Evolutionary conservation across 92 coral and sea anemone genomes (phyloP), one percentile per base, ranked within the genome.

Genomic region (Porites evermanni): DNA sequence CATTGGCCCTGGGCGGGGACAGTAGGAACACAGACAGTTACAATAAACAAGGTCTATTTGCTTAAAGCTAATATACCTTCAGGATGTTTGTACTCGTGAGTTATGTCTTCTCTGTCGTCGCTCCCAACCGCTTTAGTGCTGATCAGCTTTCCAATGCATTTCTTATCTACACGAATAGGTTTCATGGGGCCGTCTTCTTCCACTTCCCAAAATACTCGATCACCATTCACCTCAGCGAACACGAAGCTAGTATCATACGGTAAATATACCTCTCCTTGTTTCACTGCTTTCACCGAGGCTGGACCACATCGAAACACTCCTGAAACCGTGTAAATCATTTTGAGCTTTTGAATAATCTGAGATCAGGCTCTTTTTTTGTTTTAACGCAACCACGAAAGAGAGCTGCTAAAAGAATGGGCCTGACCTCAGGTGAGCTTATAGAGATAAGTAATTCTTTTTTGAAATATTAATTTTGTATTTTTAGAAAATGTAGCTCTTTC

Each of bases 191-290:
- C 97, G 18, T 68, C 82, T 17, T 87, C 89, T 53, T 80, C 78
- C 26, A 93, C 96, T 4, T 88, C 80, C 98, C 98, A 96, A 79
- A 92, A 92, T 61, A 94, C 94, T 9, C 79, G 75, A 83, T 94
- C 94, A 12, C 96, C 98, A 76, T 96, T 96, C 20, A 94, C 98
- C 65, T 96, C 98, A 60, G 93, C 94, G 52, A 92, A 96, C 68
- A 94, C 93, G 66, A 96, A 94, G 75, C 85, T 84, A 1, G 92
- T 71, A 60, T 94, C 98, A 32, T 82, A 92, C 3, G 95, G 92
- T 1, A 91, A 53, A 79, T 86, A 89, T 6, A 94, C 91, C 19
- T 90, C 96, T 16, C 98, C 98, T 20, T 86, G 79, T 70, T 92
- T 94, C 65, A 96, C 71, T 14, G 98, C 96, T 21, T 80, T 92